Percentiles rank a stretch among this genome's conserved stretches.
These are phyloP conservation scores for Papilio aristodemus DNA, from an alignment of 1,140 invertebrate species.

Conservation along the genomic window DNA sequence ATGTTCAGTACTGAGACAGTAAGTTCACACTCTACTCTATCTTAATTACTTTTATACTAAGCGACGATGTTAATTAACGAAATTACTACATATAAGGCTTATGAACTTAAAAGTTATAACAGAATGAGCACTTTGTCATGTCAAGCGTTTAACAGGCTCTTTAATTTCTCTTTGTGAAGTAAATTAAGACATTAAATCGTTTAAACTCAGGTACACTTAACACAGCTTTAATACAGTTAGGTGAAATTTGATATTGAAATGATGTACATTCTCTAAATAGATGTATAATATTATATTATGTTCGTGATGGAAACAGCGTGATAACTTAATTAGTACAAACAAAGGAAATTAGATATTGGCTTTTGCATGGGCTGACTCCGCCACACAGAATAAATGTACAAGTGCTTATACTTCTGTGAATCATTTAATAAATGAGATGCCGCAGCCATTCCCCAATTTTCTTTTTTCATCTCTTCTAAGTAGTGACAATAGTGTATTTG, in stretches of 20 bases:
- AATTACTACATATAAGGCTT: conserved; percentile 69
- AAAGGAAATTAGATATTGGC: background rate
- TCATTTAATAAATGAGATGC: too few species aligned
- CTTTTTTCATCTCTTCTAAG: too few species aligned
- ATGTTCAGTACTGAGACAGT: conserved; percentile 35
- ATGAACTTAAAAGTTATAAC: conserved; percentile 72
- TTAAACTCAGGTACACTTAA: conserved; percentile 42
- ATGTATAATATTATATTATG: background rate
- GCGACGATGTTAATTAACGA: conserved; percentile 62
- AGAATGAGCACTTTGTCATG: conserved; percentile 74
- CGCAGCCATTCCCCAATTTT: too few species aligned
- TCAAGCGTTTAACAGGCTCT: conserved; percentile 74
- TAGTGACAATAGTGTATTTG: too few species aligned
- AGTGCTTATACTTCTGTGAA: background rate
- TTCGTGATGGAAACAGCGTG: background rate
- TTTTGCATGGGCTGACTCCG: background rate
- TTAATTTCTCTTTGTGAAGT: conserved; percentile 76
- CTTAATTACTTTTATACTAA: conserved; percentile 64
- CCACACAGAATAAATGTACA: too few species aligned
- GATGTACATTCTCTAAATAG: conserved; percentile 25
- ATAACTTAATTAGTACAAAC: background rate
- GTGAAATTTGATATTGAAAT: conserved; percentile 37
- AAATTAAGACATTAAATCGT: conserved; percentile 77
- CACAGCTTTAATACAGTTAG: conserved; percentile 27
- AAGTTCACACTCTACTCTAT: conserved; percentile 41